Percentiles rank a stretch among this genome's conserved stretches.
These are phyloP conservation scores for Propithecus perrieri DNA, from an alignment of 2,797 vertebrate genomes.

Conservation along the genomic window DNA sequence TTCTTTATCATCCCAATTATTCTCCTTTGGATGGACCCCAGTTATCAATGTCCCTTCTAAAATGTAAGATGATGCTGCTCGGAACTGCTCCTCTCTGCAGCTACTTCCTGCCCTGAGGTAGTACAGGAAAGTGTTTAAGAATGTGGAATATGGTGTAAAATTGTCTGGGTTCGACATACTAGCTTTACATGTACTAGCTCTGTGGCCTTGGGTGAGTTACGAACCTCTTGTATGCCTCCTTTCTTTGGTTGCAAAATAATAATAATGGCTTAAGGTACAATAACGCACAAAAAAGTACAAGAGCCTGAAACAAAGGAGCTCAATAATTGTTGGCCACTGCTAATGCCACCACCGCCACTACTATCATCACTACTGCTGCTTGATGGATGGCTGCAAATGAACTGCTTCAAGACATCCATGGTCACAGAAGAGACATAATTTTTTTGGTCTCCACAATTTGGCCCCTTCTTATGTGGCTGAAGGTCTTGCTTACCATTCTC, in stretches of 20 bases:
- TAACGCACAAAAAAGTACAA: neutral
- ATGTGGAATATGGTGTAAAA: neutral
- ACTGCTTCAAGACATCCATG: neutral
- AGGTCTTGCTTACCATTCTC: too few relatives aligned
- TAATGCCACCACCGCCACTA: neutral
- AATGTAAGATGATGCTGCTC: neutral
- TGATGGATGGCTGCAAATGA: neutral
- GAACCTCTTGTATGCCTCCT: neutral
- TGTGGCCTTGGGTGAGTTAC: neutral
- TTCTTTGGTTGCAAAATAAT: slow-evolving; percentile 1
- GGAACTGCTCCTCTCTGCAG: neutral
- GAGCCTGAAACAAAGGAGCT: neutral
- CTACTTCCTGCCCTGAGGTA: neutral
- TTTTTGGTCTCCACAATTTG: neutral
- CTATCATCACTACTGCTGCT: neutral
- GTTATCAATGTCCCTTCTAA: neutral
- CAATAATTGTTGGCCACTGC: neutral
- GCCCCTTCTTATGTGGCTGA: neutral
- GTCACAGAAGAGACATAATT: neutral
- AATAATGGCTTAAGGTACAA: neutral
- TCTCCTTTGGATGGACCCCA: neutral
- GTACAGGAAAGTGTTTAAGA: neutral
- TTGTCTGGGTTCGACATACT: neutral
- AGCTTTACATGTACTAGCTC: neutral
- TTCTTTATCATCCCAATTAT: neutral